A percentile compares a stretch with the other conserved stretches of the same genome.
These are phyloP conservation scores for Euleptes europaea DNA, from an alignment of 2,113 vertebrate species.

Conservation along the genomic window DNA sequence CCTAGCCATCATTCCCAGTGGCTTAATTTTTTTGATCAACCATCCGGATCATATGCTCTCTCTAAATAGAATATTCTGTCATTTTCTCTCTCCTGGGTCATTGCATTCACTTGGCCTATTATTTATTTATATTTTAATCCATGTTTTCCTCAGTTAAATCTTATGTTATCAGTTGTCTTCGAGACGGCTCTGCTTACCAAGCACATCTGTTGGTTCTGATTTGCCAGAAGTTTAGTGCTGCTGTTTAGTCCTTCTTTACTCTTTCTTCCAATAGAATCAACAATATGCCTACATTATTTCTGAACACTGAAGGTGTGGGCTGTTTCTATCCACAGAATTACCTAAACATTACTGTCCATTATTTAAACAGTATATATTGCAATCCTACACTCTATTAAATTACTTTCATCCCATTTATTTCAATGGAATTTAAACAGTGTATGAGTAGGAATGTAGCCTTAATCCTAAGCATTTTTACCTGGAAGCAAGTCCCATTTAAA, in stretches of 20 bases:
- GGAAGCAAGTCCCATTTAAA: background rate
- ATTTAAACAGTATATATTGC: background rate
- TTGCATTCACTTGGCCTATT: background rate
- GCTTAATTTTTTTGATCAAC: slow-evolving; percentile 31
- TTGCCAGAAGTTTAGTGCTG: background rate
- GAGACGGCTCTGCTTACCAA: background rate
- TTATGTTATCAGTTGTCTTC: background rate
- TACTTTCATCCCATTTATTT: background rate
- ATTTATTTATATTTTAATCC: slow-evolving; percentile 4
- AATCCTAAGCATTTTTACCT: background rate
- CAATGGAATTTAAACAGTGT: background rate
- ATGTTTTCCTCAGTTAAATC: background rate
- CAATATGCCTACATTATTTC: rapidly evolving
- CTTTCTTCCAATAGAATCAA: background rate
- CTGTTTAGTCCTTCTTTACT: background rate
- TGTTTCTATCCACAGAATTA: background rate
- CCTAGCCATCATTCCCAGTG: slow-evolving; percentile 37
- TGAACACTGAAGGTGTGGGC: rapidly evolving
- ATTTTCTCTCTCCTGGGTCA: background rate
- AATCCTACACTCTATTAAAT: background rate
- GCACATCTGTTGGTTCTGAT: slow-evolving; percentile 1
- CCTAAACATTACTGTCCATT: background rate
- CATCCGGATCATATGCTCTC: background rate
- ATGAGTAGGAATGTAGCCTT: background rate
- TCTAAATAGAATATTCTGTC: background rate